Evolutionary conservation across 2,797 vertebrate species (phyloP), one percentile per base, ranked within the genome.

Genomic region (Cephalopachus bancanus): DNA sequence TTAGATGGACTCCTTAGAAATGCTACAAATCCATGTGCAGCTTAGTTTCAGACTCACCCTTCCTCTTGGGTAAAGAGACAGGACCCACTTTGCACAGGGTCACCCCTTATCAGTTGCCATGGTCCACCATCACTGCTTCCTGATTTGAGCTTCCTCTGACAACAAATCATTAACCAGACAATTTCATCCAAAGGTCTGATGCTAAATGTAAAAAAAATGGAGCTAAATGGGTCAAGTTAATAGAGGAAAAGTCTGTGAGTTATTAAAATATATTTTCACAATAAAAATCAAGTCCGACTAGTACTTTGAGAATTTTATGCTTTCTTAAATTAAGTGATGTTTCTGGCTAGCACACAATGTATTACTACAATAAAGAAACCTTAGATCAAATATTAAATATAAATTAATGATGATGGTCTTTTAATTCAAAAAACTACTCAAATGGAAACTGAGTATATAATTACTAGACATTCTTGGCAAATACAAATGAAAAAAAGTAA

Each of bases 281-380:
- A 86, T 90, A 91, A 93, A 97, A 95, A 76, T 72, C 57, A 86
- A 92, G 76, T 67, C 83, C 83, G 72, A 72, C 72, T 81, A 89
- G 16, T 84, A 87, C 57, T 94, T 51, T 71, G 72, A 62, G 69
- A 49, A 92, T 83, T 85, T 92, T 94, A 89, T 84, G 86, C 84
- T 94, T 96, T 87, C 67, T 95, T 84, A 96, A 93, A 97, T 92
- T 95, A 96, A 95, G 93, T 92, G 81, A 93, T 89, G 85, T 60
- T 90, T 96, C 94, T 89, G 93, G 93, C 87, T 92, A 95, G 57
- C 53, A 69, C 30, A 93, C 6, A 62, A 22, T 67, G 24, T 83
- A 80, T 87, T 91, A 72, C 71, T 67, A 96, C 71, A 83, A 89
- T 49, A 96, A 95, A 71, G 83, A 92, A 97, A 95, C 12, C 83